Evolutionary conservation across 2,113 vertebrate species (phyloP), one percentile per base, ranked within the genome.

Genomic region (Tupaia chinensis): DNA sequence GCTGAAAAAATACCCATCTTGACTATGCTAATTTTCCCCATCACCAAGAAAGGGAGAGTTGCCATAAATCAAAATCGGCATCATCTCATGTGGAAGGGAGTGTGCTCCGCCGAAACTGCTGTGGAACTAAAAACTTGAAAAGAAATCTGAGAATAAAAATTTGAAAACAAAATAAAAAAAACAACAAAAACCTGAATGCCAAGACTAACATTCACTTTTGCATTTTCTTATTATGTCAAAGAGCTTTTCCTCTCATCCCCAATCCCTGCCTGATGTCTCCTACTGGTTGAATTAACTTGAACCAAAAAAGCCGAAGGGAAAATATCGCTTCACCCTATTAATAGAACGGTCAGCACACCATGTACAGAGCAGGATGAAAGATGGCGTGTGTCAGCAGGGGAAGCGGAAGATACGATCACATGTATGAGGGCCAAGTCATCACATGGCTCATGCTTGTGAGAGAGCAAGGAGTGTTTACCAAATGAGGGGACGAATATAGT

Each of bases 11-110:
- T 91, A 89, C 87, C 72, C 79, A 74, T 95, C 95, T 82, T 87
- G 83, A 94, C 92, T 96, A 90, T 96, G 97, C 68, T 97, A 97
- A 93, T 98, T 98, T 97, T 98, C 92, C 54, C 74, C 91, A 88
- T 77, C 44, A 12, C 93, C 93, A 66, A 91, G 85, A 97, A 86
- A 20, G 34, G 78, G 81, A 96, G 23, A 89, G 53, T 60, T n/a
- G 13, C 3, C 92, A 79, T 95, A 97, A 98, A 97, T 97, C 94
- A 97, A 96, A 97, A 66, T 65, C 69, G 87, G n/a, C 56, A 89
- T 85, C 56, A 90, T 65, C 80, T 98, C 96, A 60, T 83, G 22
- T 83, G 88, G 83, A 95, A 94, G 68, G 34, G 60, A 91, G 87
- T 65, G 12, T 89, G 0, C 78, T 96, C 56, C 77, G n/a, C 7